Percentiles rank a stretch among this genome's conserved stretches.
Evolutionary conservation across 2,888 invertebrate species (phyloP).

Genomic region (Tholera decimalis): DNA sequence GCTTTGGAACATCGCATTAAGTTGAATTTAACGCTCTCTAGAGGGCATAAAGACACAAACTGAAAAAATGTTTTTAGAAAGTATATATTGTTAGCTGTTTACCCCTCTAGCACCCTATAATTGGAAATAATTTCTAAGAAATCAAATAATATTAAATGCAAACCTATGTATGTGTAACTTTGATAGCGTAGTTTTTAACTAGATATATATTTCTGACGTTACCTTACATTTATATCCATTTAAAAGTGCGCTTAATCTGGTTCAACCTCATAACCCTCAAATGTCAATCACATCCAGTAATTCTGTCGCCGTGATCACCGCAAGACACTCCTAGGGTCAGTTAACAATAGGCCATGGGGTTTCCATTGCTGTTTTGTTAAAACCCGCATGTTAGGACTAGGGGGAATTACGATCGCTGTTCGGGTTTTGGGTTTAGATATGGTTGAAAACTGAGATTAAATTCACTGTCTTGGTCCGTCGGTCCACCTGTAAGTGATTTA

Average conservation of each 20-base stretch:
- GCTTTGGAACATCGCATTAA: no score
- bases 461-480: slow-evolving; percentile 1
- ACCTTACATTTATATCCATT: not conserved
- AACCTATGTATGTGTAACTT: no score
- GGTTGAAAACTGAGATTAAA: slow-evolving; percentile 30
- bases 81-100: no score
- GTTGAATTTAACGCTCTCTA: no score
- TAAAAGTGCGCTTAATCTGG: not conserved
- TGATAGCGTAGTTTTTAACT: no score
- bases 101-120: no score
- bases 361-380: slow-evolving; percentile 44
- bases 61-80: no score
- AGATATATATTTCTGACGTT: no score
- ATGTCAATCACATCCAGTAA: slow-evolving; percentile 41
- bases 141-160: no score
- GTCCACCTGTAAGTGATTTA: not conserved
- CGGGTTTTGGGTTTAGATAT: slow-evolving; percentile 19
- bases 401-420: slow-evolving; percentile 43
- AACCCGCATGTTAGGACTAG: slow-evolving; percentile 45
- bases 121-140: no score
- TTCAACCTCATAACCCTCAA: not conserved
- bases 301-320: slow-evolving; percentile 37
- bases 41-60: no score
- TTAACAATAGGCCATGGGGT: slow-evolving; percentile 63
- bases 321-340: slow-evolving; percentile 59